Base-by-base conservation (phyloP, 2,113 vertebrate genomes). In the Marmota flaviventris region DNA sequence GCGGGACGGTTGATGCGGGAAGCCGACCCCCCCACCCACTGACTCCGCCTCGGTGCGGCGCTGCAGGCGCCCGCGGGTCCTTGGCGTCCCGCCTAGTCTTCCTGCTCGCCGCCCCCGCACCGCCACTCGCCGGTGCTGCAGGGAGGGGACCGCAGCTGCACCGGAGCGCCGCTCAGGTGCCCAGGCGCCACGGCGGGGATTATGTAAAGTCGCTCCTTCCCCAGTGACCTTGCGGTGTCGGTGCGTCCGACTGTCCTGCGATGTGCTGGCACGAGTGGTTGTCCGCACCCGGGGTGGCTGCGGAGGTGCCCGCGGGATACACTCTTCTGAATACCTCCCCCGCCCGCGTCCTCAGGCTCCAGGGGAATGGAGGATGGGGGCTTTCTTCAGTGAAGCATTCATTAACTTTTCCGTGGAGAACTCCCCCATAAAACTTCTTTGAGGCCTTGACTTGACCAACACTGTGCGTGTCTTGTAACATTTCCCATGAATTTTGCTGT, bases 211-310 rank as follows among this genome's bases (percentile, higher is more conserved):
- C 70, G 67, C 84, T 34, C 9, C 75, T 73, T 72, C 56, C n/a
- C 85, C 2, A 5, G 72, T 98, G 97, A 97, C 97, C 97, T 98
- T 98, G 97, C 96, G 89, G 96, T 8, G 96, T 7, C 14, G 61
- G 81, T 42, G 95, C 39, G 17, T 65, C 34, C 37, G 7, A 45
- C 79, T 3, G 70, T 25, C 95, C 97, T 25, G 73, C 81, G 96
- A 85, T 88, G 95, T 65, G 85, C 42, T 16, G 93, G 65, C 94
- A 0, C 2, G 27, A 61, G 37, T 25, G 18, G 77, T 1, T 12
- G 37, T 53, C 87, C 20, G 39, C 70, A 2, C 82, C 18, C 8
- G 22, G 16, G 37, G 39, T 17, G 70, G 76, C 94, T 51, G 86
- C 69, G 42, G 58, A 32, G 77, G 76, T 37, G 85, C 32, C 32